phyloP scores from a whole-genome alignment of 1,140 invertebrate genomes.

The Pantala flavescens region DNA sequence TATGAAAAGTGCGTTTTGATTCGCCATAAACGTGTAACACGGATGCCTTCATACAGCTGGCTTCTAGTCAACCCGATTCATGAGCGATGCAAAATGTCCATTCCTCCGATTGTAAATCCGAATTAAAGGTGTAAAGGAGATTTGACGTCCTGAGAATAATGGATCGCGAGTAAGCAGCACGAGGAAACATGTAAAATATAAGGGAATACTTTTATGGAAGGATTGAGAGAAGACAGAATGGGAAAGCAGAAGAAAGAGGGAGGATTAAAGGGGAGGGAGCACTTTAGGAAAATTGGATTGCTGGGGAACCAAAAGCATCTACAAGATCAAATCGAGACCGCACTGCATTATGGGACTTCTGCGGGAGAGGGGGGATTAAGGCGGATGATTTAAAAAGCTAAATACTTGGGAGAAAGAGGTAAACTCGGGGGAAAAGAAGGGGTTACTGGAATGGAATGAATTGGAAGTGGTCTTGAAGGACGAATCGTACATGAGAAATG shows the following conservation, averaged over 20 bases:
- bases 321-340: not conserved
- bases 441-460: not conserved
- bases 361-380: not conserved
- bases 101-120: too few species aligned
- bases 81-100: too few species aligned
- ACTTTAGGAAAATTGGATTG: conserved; percentile 10
- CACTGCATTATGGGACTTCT: conserved; percentile 5
- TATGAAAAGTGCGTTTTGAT: too few species aligned
- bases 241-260: not conserved
- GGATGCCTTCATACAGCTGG: too few species aligned
- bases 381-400: not conserved
- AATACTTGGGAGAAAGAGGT: too few species aligned
- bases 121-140: too few species aligned
- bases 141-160: too few species aligned
- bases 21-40: too few species aligned
- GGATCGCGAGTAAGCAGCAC: too few species aligned
- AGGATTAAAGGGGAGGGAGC: not conserved
- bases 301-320: not conserved
- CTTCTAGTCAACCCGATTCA: too few species aligned
- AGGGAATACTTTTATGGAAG: too few species aligned
- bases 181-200: too few species aligned
- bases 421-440: not conserved
- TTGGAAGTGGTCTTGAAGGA: not conserved
- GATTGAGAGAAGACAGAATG: not conserved
- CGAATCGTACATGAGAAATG: not conserved